phyloP scores from a whole-genome alignment of 2,797 vertebrate species.

The Gymnocypris eckloni region DNA sequence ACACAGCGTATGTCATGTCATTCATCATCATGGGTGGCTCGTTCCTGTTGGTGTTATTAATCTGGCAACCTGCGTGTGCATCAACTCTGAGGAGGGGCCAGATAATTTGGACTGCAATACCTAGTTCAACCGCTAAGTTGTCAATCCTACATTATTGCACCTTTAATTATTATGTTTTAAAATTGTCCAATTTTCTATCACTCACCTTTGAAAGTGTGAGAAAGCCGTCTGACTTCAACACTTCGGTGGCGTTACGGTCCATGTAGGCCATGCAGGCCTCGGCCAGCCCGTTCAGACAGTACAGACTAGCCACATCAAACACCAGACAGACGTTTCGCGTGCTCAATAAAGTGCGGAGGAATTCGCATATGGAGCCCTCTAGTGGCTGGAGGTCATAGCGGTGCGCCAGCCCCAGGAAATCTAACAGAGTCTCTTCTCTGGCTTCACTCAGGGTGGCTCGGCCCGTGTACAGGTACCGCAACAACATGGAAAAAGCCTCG shows the following conservation, averaged over 20 bases:
- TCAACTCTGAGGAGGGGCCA: too few species aligned
- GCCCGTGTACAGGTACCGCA: constrained; percentile 96
- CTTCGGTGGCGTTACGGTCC: constrained; percentile 93
- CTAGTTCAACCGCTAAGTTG: too few species aligned
- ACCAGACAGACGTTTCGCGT: constrained; percentile 96
- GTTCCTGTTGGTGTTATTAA: too few species aligned
- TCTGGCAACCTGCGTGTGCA: too few species aligned
- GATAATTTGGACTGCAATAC: too few species aligned
- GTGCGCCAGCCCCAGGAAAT: constrained; percentile 95
- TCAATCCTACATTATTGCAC: too few species aligned
- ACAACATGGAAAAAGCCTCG: constrained; percentile 95
- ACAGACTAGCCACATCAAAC: constrained; percentile 95
- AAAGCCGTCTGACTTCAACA: constrained; percentile 92
- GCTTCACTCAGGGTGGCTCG: constrained; percentile 91
- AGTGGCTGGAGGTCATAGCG: constrained; percentile 96
- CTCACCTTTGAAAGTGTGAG: constrained; percentile 91
- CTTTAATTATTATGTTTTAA: neutral
- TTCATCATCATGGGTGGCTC: too few species aligned
- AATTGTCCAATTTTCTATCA: neutral
- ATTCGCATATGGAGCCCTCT: constrained; percentile 95
- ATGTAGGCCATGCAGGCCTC: constrained; percentile 94
- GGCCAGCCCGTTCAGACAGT: constrained; percentile 87
- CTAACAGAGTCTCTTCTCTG: constrained; percentile 93
- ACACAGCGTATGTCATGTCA: too few species aligned
- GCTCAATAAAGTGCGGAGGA: constrained; percentile 94